Percentiles rank a stretch among this genome's conserved stretches.
These are phyloP conservation scores for Mixornis gularis DNA, from an alignment of 2,113 vertebrate genomes.

Conservation along the genomic window DNA sequence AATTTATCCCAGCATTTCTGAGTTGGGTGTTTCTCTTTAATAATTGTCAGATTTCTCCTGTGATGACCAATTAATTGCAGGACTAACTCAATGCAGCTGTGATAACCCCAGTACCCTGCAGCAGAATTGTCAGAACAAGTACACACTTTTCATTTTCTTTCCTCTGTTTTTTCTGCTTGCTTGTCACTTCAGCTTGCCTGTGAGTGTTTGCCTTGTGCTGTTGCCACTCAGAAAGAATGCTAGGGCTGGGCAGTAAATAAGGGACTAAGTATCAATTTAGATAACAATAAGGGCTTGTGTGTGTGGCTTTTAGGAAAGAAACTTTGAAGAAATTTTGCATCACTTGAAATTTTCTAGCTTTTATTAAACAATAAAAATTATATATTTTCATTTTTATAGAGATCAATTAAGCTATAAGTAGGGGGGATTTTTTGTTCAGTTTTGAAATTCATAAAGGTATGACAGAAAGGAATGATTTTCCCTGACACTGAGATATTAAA, in stretches of 20 bases:
- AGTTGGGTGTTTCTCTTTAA: neutral
- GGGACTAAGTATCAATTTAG: neutral
- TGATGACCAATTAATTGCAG: neutral
- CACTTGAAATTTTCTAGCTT: neutral
- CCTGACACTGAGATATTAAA: neutral
- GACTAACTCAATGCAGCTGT: neutral
- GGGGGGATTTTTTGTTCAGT: rapidly evolving
- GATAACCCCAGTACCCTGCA: neutral
- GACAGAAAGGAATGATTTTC: neutral
- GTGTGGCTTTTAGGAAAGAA: neutral
- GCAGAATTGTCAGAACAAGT: neutral
- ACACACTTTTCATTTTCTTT: neutral
- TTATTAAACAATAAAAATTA: neutral
- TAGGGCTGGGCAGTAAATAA: neutral
- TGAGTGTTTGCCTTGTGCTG: neutral
- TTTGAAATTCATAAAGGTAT: neutral
- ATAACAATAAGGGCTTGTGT: neutral
- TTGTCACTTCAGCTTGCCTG: neutral
- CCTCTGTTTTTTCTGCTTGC: neutral
- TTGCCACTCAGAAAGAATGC: neutral
- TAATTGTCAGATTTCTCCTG: neutral
- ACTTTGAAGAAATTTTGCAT: neutral
- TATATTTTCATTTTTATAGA: neutral
- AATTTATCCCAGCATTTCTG: neutral
- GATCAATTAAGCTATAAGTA: neutral